Percentiles rank a stretch among this genome's conserved stretches.
These are phyloP conservation scores for Alentia gelatinosa DNA, from an alignment of 2,888 invertebrate genomes.

Conservation along the genomic window DNA sequence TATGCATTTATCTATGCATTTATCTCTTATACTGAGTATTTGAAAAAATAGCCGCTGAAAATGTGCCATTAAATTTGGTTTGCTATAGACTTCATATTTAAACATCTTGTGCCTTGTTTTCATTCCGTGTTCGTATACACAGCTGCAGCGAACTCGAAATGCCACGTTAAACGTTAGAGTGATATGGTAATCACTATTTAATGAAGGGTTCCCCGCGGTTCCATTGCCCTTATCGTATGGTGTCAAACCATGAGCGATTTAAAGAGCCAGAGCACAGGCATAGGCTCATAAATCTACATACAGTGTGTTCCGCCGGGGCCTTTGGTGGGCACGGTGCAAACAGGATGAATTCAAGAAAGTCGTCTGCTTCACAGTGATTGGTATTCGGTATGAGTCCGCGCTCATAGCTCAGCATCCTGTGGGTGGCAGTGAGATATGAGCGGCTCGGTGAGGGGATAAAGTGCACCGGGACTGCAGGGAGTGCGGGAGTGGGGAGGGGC, in stretches of 20 bases:
- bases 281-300: neutral
- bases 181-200: neutral
- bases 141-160: neutral
- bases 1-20: neutral
- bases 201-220: neutral
- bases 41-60: no score
- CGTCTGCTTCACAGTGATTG: neutral
- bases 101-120: no score
- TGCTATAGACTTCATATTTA: no score
- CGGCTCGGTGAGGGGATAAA: neutral
- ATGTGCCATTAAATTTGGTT: no score
- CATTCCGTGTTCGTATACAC: neutral
- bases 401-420: neutral
- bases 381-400: neutral
- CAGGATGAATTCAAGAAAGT: constrained; percentile 2
- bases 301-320: neutral
- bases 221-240: neutral
- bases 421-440: neutral
- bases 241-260: neutral
- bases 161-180: neutral
- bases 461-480: neutral
- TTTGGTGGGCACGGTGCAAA: neutral
- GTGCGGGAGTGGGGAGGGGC: no score
- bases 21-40: neutral
- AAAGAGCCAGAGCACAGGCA: neutral